Base-by-base conservation (phyloP, 2,113 vertebrate genomes). In the Delphinus delphis region DNA sequence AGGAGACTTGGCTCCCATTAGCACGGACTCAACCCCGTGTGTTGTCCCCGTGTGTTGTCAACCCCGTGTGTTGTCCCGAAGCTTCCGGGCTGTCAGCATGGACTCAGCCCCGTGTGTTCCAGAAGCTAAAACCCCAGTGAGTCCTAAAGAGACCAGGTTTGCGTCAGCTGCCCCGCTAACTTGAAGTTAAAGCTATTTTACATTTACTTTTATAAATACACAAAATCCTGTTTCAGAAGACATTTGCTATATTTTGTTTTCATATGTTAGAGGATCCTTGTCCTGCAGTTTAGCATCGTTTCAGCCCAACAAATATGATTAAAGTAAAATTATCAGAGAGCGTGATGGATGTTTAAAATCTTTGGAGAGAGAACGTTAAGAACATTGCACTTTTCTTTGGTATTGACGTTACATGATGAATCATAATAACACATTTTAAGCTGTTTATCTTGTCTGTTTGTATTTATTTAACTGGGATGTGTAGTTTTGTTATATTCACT, bases 301-400 rank as follows among this genome's bases (percentile, higher is more conserved):
- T 96, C 93, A 97, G 93, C 67, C 92, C 96, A 98, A 98, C 90
- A 98, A 97, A 97, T 97, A 71, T 6, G 65, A 98, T 98, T 97
- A 98, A 96, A 87, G 87, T 97, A 95, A 96, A 95, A 97, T 98
- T 98, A 98, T 98, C 97, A 98, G 97, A 98, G 98, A 98, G 93
- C 94, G 97, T 86, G 58, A 87, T 98, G 92, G 96, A 96, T 97
- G 97, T 97, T 98, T 97, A 97, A 98, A 98, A 93, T 58, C 38
- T 94, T 98, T 96, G 97, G 98, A 98, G 95, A 98, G 97, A 97
- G 97, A 97, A 98, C 98, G 95, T 94, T 97, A 97, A 97, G 84
- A 96, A 95, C 97, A 82, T 79, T 97, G 88, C 53, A 0, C 85
- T 73, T 93, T 98, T 33, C 94, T 98, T 98, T 98, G 96, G 95